Base-by-base conservation (phyloP, 2,113 vertebrate species). In the Brachionichthys hirsutus region DNA sequence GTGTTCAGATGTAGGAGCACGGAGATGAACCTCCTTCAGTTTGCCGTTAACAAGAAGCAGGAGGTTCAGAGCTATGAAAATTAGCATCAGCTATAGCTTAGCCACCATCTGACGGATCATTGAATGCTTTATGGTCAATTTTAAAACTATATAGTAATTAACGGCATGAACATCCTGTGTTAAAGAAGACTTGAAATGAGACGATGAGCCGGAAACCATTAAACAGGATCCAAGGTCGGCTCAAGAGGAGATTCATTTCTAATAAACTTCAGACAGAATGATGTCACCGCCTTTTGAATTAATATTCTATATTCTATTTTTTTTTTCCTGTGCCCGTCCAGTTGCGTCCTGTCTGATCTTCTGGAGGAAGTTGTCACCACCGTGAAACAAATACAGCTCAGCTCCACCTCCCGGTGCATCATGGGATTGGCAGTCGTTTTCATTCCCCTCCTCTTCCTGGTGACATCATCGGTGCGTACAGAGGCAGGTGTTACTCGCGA, bases 361-460 rank as follows among this genome's bases (percentile, higher is more conserved):
- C 55, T 18, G 56, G 8, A 54, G 34, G 44, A 63, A 56, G 22
- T 11, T 43, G 19, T 59, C 34, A 0, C 12, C 34, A 14, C 5
- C 3, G 0, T 38, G 11, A n/a, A 49, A n/a, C 13, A 57, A 20
- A 1, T 24, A 12, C 40, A 6, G 13, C 62, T 58, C 54, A 18
- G 24, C 54, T 35, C 35, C 4, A 7, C 14, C 35, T 13, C 30
- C 50, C 45, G 34, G 63, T 72, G 75, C 81, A 80, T 13, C 65
- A 88, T 88, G 86, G 78, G 75, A 64, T 41, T 55, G 67, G 48
- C 16, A 34, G 69, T 67, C 17, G 22, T 74, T 24, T 4, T 22
- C 6, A 0, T 46, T 19, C 52, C 73, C 18, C 24, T 73, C 17
- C 19, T 79, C 18, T 60, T 16, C 18, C 40, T 84, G 53, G 11